phyloP scores from a whole-genome alignment of 2,113 vertebrate species.

The Urocynchramus pylzowi region DNA sequence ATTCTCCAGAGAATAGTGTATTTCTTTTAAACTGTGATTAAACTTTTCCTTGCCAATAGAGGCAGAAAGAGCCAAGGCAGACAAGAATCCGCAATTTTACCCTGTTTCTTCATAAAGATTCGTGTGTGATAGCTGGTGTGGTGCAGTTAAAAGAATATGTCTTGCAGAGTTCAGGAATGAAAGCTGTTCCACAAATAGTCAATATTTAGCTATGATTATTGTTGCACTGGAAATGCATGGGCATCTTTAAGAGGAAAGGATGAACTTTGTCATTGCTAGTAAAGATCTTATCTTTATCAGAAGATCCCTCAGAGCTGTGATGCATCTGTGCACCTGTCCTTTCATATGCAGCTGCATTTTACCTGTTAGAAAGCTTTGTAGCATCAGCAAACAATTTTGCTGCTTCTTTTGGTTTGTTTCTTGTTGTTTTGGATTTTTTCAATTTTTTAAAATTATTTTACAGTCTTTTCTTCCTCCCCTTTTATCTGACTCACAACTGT shows the following conservation, averaged over 20 bases:
- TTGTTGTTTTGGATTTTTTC: not conserved
- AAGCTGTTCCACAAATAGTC: not conserved
- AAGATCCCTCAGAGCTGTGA: not conserved
- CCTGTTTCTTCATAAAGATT: not conserved
- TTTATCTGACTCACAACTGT: not conserved
- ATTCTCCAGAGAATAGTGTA: not conserved
- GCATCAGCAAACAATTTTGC: not conserved
- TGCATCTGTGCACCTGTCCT: not conserved
- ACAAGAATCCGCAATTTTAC: not conserved
- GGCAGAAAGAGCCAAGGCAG: not conserved
- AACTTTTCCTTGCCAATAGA: not conserved
- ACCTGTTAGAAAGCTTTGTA: not conserved
- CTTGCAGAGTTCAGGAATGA: not conserved
- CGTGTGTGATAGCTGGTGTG: fast-evolving
- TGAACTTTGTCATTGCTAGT: not conserved
- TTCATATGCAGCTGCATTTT: not conserved
- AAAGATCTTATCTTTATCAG: not conserved
- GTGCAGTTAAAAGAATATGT: not conserved
- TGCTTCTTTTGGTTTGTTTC: not conserved
- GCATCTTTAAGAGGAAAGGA: not conserved
- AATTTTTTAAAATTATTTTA: not conserved
- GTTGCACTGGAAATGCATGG: not conserved
- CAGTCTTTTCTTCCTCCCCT: not conserved
- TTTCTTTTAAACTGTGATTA: not conserved
- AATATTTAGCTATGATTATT: not conserved